phyloP scores from a whole-genome alignment of 2,888 invertebrate genomes.

The Ashinkailepas kermadecensis region DNA sequence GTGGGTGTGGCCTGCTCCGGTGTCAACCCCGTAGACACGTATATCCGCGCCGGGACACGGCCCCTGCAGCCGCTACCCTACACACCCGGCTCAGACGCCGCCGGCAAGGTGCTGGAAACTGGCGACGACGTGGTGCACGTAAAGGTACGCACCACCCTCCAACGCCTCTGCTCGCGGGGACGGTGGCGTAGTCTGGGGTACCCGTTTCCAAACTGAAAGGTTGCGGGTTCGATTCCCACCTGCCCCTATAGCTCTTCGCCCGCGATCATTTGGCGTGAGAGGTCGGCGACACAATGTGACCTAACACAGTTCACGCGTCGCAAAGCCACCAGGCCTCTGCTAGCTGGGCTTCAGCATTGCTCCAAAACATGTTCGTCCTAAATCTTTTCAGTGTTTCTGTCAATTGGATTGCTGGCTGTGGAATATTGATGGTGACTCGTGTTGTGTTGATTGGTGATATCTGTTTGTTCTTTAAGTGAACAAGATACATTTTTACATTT shows the following conservation, averaged over 20 bases:
- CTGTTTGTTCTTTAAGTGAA: too few relatives aligned
- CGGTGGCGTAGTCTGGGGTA: neutral
- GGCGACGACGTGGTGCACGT: conserved; percentile 43
- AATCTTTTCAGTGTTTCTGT: too few relatives aligned
- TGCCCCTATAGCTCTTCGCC: neutral
- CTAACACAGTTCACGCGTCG: too few relatives aligned
- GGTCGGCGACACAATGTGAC: too few relatives aligned
- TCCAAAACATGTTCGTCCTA: too few relatives aligned
- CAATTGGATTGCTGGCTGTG: too few relatives aligned
- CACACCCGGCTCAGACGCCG: conserved; percentile 48
- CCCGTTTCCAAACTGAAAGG: neutral
- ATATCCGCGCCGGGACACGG: conserved; percentile 48
- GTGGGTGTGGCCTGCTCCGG: conserved; percentile 47
- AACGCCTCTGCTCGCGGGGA: neutral
- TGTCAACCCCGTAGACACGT: conserved; percentile 53
- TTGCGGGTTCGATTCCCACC: neutral
- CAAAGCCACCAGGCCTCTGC: too few relatives aligned
- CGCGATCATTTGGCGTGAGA: neutral
- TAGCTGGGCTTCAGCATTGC: too few relatives aligned
- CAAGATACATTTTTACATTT: too few relatives aligned
- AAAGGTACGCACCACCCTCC: conserved; percentile 39
- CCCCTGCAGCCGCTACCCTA: conserved; percentile 46
- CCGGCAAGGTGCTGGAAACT: conserved; percentile 47
- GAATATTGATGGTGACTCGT: too few relatives aligned
- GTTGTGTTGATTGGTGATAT: too few relatives aligned